A percentile compares a stretch with the other conserved stretches of the same genome.
Evolutionary conservation across 1,140 invertebrate species (phyloP).

Genomic region (Globodera rostochiensis): DNA sequence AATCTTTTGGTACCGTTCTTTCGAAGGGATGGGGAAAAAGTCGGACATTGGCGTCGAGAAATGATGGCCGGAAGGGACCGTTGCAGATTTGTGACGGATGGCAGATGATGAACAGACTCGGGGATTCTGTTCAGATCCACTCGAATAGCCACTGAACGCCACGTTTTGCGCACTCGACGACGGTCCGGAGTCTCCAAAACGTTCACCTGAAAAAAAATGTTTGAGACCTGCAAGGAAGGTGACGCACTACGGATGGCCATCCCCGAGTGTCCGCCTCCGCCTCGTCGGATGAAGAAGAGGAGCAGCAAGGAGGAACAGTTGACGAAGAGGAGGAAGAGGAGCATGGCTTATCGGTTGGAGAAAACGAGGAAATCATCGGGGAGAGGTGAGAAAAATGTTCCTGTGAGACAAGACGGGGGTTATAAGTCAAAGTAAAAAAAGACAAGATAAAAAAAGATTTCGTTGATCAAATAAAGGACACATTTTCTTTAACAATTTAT

Average conservation of each 20-base stretch:
- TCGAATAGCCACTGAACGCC: slow-evolving; percentile 11
- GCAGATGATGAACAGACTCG: background rate
- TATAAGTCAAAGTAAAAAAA: no score
- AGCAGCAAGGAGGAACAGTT: slow-evolving; percentile 5
- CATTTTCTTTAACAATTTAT: no score
- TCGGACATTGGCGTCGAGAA: background rate
- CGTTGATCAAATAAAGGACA: no score
- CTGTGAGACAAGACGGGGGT: no score
- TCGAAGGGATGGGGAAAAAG: background rate
- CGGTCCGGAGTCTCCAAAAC: slow-evolving; percentile 34
- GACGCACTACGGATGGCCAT: slow-evolving; percentile 31
- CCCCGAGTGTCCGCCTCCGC: slow-evolving; percentile 8
- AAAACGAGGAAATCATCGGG: slow-evolving; percentile 14
- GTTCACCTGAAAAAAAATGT: slow-evolving; percentile 4
- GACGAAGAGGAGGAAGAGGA: slow-evolving; percentile 20
- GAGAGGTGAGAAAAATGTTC: background rate
- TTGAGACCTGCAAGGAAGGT: background rate
- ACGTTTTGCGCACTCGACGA: slow-evolving; percentile 16
- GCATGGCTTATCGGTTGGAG: background rate
- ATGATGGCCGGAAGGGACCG: background rate
- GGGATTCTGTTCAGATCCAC: background rate
- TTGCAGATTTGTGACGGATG: slow-evolving; percentile 11
- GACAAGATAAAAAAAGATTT: no score
- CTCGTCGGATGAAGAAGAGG: slow-evolving; percentile 30
- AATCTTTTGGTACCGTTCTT: background rate